phyloP scores from a whole-genome alignment of 2,797 vertebrate species.

The Typhlichthys subterraneus region DNA sequence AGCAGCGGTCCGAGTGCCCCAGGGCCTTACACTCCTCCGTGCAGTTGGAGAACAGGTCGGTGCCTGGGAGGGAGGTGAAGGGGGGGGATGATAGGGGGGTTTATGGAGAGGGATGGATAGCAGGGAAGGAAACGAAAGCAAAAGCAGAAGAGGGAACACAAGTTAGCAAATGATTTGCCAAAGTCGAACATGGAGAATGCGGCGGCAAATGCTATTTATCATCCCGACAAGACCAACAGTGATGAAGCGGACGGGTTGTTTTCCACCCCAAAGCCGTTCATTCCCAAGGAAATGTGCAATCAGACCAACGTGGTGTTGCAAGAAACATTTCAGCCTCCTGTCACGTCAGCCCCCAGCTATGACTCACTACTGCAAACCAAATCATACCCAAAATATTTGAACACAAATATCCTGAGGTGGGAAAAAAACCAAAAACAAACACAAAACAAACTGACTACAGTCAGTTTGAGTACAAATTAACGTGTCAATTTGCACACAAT shows the following conservation, averaged over 20 bases:
- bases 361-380: constrained; percentile 12
- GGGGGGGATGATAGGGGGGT: neutral
- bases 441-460: constrained; percentile 21
- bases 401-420: constrained; percentile 42
- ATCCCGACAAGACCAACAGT: constrained; percentile 63
- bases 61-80: constrained; percentile 69
- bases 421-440: constrained; percentile 8
- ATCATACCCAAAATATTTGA: no score
- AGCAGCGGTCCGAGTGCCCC: constrained; percentile 98
- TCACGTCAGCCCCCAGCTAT: constrained; percentile 22
- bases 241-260: constrained; percentile 68
- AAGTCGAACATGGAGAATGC: constrained; percentile 41
- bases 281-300: constrained; percentile 68
- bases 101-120: constrained; percentile 4
- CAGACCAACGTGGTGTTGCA: constrained; percentile 51
- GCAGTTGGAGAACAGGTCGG: constrained; percentile 98
- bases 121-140: constrained; percentile 21
- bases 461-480: constrained; percentile 20
- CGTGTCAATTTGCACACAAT: constrained; percentile 41
- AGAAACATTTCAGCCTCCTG: constrained; percentile 44
- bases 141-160: constrained; percentile 44
- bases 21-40: constrained; percentile 98
- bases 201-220: constrained; percentile 59
- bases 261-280: constrained; percentile 61
- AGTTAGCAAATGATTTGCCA: constrained; percentile 60